Percentiles rank a stretch among this genome's conserved stretches.
These are phyloP conservation scores for Anoplopoma fimbria DNA, from an alignment of 2,113 vertebrate species.

Conservation along the genomic window DNA sequence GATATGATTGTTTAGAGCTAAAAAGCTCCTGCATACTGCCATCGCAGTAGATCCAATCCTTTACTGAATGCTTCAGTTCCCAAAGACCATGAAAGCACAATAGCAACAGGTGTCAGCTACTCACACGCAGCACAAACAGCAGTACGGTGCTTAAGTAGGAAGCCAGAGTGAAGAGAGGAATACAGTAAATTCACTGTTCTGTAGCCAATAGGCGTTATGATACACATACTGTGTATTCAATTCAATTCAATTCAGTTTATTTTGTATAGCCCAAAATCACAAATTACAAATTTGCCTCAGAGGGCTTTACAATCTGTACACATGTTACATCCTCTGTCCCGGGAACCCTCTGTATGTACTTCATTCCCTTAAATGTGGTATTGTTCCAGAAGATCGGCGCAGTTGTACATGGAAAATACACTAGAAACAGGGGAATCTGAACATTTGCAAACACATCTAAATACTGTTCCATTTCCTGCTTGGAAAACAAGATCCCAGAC, in stretches of 20 bases:
- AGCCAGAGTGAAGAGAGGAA: neutral
- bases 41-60: too few species aligned
- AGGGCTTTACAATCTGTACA: too few species aligned
- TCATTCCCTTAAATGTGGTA: too few species aligned
- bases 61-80: too few species aligned
- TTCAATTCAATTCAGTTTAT: too few species aligned
- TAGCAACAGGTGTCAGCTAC: conserved; percentile 20
- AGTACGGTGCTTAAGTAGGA: neutral
- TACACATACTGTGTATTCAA: neutral
- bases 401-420: neutral
- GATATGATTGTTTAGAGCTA: too few species aligned
- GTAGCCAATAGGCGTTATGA: conserved; percentile 14
- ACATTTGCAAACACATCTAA: conserved; percentile 1
- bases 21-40: too few species aligned
- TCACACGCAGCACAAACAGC: neutral
- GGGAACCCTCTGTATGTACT: too few species aligned
- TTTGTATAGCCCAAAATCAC: too few species aligned
- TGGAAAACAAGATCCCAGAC: neutral
- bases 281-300: too few species aligned
- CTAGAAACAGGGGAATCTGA: neutral
- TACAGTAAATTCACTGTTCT: conserved; percentile 17
- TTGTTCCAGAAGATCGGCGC: neutral
- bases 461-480: neutral
- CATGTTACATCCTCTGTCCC: too few species aligned
- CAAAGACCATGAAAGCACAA: neutral